Base-by-base conservation (phyloP, 2,888 invertebrate genomes). In the Glyphotaelius pellucidus region DNA sequence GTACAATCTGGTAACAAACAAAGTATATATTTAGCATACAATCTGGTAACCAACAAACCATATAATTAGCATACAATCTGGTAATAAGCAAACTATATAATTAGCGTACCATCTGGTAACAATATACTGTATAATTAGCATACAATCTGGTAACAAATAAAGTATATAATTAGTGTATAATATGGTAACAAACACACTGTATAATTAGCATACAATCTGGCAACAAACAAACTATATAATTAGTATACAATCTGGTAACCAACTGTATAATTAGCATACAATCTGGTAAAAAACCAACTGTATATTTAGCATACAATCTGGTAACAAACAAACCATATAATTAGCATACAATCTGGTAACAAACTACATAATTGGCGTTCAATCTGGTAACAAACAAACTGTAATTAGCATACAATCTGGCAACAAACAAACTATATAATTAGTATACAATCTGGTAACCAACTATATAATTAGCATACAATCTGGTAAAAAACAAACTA, bases 1-100 rank as follows among this genome's bases (percentile, higher is more conserved):
- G 5, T 35, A 35, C 35, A 35, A 35, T 35, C 35, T 32, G n/a
- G 32, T 80, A 88, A 88, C 52, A 87, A 87, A 35, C 3, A 35
- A 35, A 35, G 0, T 35, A 35, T 35, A 35, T 35, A 35, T 5
- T 35, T 35, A 35, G 35, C 35, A 35, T 35, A 35, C 35, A 35
- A 35, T 35, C 35, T 35, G 35, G 5, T 35, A 35, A 35, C 35
- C 3, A 4, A 35, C 35, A 35, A 35, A 35, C 35, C 5, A 5
- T 42, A 12, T 42, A 42, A 42, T 35, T 42, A 42, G 42, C 42
- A 42, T 12, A 96, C 96, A 92, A 96, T 96, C 96, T 96, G 95
- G 3, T 95, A 95, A 91, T 32, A 35, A 47, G 80, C 89, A 42
- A 42, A 42, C 42, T 42, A 42, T 12, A 12, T 42, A 42, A 11